Evolutionary conservation across 2,888 invertebrate species (phyloP).

Genomic region (Zygaena filipendulae): DNA sequence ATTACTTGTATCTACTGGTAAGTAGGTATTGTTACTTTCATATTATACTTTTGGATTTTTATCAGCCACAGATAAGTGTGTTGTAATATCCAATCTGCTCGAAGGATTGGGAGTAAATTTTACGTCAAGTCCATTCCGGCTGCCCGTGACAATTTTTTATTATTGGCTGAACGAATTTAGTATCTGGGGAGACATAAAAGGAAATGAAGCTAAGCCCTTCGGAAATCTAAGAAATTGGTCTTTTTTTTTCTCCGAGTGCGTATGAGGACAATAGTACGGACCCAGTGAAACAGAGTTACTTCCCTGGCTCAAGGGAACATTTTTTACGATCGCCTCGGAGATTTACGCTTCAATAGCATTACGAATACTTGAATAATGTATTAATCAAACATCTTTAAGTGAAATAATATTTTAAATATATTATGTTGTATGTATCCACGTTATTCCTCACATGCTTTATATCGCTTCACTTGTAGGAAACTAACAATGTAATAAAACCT

Average conservation of each 20-base stretch:
- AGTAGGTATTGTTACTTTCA: too few species aligned
- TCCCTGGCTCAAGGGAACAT: slow-evolving; percentile 46
- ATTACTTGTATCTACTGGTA: too few species aligned
- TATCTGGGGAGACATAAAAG: slow-evolving; percentile 67
- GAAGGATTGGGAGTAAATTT: slow-evolving; percentile 47
- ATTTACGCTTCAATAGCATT: slow-evolving; percentile 48
- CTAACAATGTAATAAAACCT: too few species aligned
- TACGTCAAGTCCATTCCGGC: slow-evolving; percentile 49
- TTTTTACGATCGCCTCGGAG: slow-evolving; percentile 55
- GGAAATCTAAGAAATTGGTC: slow-evolving; percentile 66
- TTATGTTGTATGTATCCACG: too few species aligned
- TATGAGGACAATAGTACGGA: slow-evolving; percentile 57
- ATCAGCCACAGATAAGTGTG: too few species aligned
- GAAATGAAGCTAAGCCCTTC: slow-evolving; percentile 68
- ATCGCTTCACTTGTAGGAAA: too few species aligned
- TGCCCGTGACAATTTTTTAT: slow-evolving; percentile 61
- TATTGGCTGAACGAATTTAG: slow-evolving; percentile 66
- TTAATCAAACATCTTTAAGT: too few species aligned
- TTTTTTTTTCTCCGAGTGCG: slow-evolving; percentile 55
- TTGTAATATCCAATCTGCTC: slow-evolving; percentile 41
- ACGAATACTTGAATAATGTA: slow-evolving; percentile 48
- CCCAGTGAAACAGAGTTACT: slow-evolving; percentile 54
- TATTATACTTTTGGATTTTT: too few species aligned
- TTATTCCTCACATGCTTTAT: too few species aligned
- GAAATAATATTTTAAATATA: too few species aligned